phyloP scores from a whole-genome alignment of 2,797 vertebrate species.

The Vespertilio murinus region DNA sequence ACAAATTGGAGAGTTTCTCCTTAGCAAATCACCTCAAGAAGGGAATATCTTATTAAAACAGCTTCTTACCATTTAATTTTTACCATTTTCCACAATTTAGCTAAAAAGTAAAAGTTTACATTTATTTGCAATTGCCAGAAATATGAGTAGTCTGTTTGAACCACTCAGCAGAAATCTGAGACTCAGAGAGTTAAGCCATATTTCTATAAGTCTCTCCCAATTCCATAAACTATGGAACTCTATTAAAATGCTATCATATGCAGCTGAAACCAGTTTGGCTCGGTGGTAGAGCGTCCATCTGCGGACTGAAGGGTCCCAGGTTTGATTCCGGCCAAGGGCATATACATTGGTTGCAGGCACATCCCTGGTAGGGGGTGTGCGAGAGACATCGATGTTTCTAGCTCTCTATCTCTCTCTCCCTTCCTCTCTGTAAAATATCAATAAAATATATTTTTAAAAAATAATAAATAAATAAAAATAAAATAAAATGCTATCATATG shows the following conservation, averaged over 20 bases:
- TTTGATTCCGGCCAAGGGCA: too few relatives aligned
- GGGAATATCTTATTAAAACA: slow-evolving; percentile 4
- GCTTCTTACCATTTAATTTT: slow-evolving; percentile 35
- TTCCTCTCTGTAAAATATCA: too few relatives aligned
- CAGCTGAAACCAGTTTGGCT: too few relatives aligned
- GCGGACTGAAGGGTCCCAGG: too few relatives aligned
- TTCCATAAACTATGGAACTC: slow-evolving; percentile 71
- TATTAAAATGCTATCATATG: slow-evolving; percentile 70
- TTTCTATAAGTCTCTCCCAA: slow-evolving; percentile 76
- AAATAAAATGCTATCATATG: slow-evolving; percentile 64
- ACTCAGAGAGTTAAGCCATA: slow-evolving; percentile 58
- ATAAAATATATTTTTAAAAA: too few relatives aligned
- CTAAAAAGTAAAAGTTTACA: slow-evolving; percentile 65
- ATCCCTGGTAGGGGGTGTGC: too few relatives aligned
- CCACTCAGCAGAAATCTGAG: slow-evolving; percentile 64
- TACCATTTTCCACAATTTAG: slow-evolving; percentile 64
- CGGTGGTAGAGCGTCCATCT: too few relatives aligned
- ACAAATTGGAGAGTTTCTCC: neutral
- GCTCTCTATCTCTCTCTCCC: too few relatives aligned
- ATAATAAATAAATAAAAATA: too few relatives aligned
- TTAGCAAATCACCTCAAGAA: slow-evolving; percentile 44
- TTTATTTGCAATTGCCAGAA: slow-evolving; percentile 75
- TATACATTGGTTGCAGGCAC: too few relatives aligned
- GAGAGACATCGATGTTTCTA: too few relatives aligned
- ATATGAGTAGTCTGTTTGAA: slow-evolving; percentile 59